Base-by-base conservation (phyloP, 1,140 invertebrate genomes). In the Temnothorax longispinosus region DNA sequence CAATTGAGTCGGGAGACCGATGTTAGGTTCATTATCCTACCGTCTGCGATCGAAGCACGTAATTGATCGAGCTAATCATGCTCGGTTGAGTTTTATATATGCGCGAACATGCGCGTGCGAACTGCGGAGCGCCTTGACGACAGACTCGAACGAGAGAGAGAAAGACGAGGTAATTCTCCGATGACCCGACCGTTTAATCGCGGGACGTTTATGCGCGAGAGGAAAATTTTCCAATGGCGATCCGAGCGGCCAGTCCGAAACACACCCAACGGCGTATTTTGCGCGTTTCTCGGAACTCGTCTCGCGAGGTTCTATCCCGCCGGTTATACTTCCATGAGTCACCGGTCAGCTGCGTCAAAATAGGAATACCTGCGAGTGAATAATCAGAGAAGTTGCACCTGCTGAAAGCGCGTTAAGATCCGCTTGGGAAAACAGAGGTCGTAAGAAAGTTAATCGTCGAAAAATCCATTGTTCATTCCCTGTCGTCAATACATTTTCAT, bases 151-250 rank as follows among this genome's bases (percentile, higher is more conserved):
- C 3, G n/a, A 38, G 44, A 67, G 54, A 21, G 54, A 15, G 13
- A 84, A 71, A 77, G 32, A 47, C 13, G 41, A 27, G n/a, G 87
- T 88, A 91, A 90, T 91, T 74, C 84, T 92, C 88, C 87, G 67
- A 87, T 88, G 82, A 89, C 87, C 86, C 71, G 85, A 65, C 50
- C 77, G 78, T 88, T 91, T 91, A 85, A 89, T 91, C 87, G 87
- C 78, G 78, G 10, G 32, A 74, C 58, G 54, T 89, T 90, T 88
- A 27, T 27, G 27, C 21, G 41, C 44, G 69, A 81, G 85, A 85
- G 88, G 90, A 91, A 91, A 90, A 85, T 38, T 91, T 91, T 86
- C 85, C 27, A 15, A 44, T 18, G 85, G 27, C 18, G 8, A 62
- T 47, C 38, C 62, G 10, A 21, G 41, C 32, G 32, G 3, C 32